Base-by-base conservation (phyloP, 2,113 vertebrate genomes). In the Speoplatyrhinus poulsoni region DNA sequence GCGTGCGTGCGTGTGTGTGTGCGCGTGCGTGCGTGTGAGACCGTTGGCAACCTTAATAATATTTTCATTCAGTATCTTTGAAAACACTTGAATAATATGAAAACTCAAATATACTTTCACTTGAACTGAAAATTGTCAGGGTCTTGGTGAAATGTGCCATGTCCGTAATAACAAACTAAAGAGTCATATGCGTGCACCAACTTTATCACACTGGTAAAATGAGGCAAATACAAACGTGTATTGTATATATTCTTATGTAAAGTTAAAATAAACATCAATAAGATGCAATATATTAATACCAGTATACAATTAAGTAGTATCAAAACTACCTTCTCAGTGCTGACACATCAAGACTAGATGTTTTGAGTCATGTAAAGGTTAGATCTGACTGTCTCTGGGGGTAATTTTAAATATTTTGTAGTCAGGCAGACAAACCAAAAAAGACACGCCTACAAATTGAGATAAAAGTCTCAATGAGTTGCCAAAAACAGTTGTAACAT, bases 401-500 rank as follows among this genome's bases (percentile, higher is more conserved):
- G n/a, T 52, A 77, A 69, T 83, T 72, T 79, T 79, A 79, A 81
- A 82, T 89, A 80, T 88, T 84, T 82, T 81, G 75, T 70, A 81
- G 72, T 84, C 86, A 76, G 73, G 67, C 86, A 48, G 71, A 60
- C 80, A 80, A 57, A 88, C 86, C 90, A 91, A 88, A 77, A 81
- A 80, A 71, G 86, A 85, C 83, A 88, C 83, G 82, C 88, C 88
- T 79, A 79, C 85, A 84, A 89, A 86, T 83, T 76, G 77, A 60
- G 87, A 89, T 85, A 83, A 79, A 63, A 75, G 84, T 84, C 81
- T 59, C 74, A 79, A 85, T 82, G 78, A 72, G 80, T 67, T 70
- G 87, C 85, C 88, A 87, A 84, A 88, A 88, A 75, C 88, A 90
- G 86, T 88, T 79, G 85, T 88, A 89, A 89, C 88, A 26, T 26